Base-by-base conservation (phyloP, 1,140 invertebrate genomes). In the Pectinophora gossypiella region DNA sequence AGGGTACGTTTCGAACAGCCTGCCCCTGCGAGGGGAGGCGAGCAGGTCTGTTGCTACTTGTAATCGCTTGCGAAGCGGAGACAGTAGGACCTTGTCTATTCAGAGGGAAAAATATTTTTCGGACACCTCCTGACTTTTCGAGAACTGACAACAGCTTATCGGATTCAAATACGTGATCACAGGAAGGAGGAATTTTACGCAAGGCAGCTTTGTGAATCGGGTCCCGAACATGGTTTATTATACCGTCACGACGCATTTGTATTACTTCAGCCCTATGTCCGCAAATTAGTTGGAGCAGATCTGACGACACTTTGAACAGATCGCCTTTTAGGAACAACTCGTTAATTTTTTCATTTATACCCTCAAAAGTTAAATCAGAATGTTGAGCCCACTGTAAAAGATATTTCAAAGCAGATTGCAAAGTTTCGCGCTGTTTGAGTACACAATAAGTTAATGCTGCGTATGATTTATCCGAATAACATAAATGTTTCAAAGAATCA, bases 271-370 rank as follows among this genome's bases (percentile, higher is more conserved):
- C 13, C 5, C 36, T 5, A 38, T 38, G 36, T 5, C 36, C 36
- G 13, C 36, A 38, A 15, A 38, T 38, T 20, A 44, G n/a, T 44
- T 44, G 42, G 3, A 44, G 19, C 19, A 44, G n/a, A n/a, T n/a
- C n/a, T n/a, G n/a, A n/a, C n/a, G n/a, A n/a, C n/a, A n/a, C n/a
- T n/a, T n/a, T n/a, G 6, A 6, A n/a, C 18, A 44, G n/a, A 19
- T 44, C 42, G 19, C 42, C 42, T 13, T 13, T 2, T 4, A 44
- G 19, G 19, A 19, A 10, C 18, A 18, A 19, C 42, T n/a, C 2
- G 5, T 19, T 10, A 44, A 7, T n/a, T n/a, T 44, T 44, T 4
- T 18, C 42, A 44, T 7, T 10, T 4, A 38, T 5, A 9, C 4
- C 4, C 4, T 38, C 36, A 38, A 38, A 38, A 38, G 9, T 38